phyloP scores from a whole-genome alignment of 2,113 vertebrate species.

The Danio rerio region DNA sequence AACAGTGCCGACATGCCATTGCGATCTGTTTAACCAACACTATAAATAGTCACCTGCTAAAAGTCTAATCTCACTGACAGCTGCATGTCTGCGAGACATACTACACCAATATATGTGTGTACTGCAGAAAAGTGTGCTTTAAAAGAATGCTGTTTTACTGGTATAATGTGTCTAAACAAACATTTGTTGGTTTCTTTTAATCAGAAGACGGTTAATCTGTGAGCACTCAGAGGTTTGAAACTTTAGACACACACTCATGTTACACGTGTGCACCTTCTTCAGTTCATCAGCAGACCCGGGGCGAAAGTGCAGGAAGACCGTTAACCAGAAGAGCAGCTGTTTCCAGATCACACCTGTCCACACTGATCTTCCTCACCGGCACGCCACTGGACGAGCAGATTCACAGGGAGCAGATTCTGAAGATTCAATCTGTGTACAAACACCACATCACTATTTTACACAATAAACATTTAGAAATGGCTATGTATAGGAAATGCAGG shows the following conservation, averaged over 20 bases:
- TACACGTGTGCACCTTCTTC: constrained; percentile 15
- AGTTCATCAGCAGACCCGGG: constrained; percentile 3
- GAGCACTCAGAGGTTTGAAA: background rate
- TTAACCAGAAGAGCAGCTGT: constrained; percentile 23
- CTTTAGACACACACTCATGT: constrained; percentile 16
- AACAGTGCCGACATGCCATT: constrained; percentile 1
- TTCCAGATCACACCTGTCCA: background rate
- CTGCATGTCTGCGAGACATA: background rate
- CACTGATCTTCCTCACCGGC: background rate
- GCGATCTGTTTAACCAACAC: constrained; percentile 12
- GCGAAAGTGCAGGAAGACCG: constrained; percentile 1
- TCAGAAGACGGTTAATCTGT: background rate
- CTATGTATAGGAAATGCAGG: too few relatives aligned
- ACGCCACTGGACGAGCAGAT: too few relatives aligned
- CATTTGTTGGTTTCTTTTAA: background rate
- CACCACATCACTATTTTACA: too few relatives aligned
- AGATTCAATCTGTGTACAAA: too few relatives aligned
- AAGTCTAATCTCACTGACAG: constrained; percentile 27
- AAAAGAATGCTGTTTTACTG: background rate
- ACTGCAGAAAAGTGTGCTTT: background rate
- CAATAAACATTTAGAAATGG: too few relatives aligned
- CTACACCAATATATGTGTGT: background rate
- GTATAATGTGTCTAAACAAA: background rate
- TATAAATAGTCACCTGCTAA: constrained; percentile 45
- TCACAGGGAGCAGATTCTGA: too few relatives aligned